Base-by-base conservation (phyloP, 2,797 vertebrate species). In the Pitangus sulphuratus region DNA sequence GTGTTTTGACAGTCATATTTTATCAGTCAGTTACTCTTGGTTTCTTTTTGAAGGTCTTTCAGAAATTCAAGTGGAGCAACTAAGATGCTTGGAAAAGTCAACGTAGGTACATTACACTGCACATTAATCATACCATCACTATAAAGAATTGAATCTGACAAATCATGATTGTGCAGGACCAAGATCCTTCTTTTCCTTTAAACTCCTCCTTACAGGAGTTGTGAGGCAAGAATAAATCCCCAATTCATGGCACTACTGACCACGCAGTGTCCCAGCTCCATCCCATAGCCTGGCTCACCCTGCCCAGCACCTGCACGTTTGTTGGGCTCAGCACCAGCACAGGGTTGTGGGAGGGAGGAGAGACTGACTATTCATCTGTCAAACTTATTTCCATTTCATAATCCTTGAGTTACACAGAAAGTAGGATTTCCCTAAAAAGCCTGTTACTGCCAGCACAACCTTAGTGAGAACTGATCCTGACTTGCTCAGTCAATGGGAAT, bases 241-340 rank as follows among this genome's bases (percentile, higher is more conserved):
- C 47, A 54, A 9, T 11, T 61, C 31, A 3, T 14, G 10, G 11
- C 9, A 3, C 7, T 51, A 12, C 4, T 62, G 20, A 5, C 30
- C 2, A 0, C 2, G 12, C 1, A 0, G 9, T 61, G n/a, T 45
- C 31, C 56, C 45, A 64, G 17, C 2, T 15, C 20, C 2, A 1
- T 39, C 25, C 61, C 39, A 20, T 28, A 25, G 5, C 1, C 1
- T 4, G 5, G 31, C 7, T 28, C 25, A 53, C 37, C 24, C 22
- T 33, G 11, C 31, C 83, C 18, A 4, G 35, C 75, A 26, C 68
- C 28, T 3, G 33, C 57, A 30, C 2, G 0, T 24, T 20, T 6
- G 1, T 6, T 37, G 39, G 48, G 13, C n/a, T 62, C 0, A 2
- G 19, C 48, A 62, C 15, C 0, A 0, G 1, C 35, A 31, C 12